Percentiles rank a stretch among this genome's conserved stretches.
Evolutionary conservation across 2,888 invertebrate genomes (phyloP).

Genomic region (Malachius bipustulatus): DNA sequence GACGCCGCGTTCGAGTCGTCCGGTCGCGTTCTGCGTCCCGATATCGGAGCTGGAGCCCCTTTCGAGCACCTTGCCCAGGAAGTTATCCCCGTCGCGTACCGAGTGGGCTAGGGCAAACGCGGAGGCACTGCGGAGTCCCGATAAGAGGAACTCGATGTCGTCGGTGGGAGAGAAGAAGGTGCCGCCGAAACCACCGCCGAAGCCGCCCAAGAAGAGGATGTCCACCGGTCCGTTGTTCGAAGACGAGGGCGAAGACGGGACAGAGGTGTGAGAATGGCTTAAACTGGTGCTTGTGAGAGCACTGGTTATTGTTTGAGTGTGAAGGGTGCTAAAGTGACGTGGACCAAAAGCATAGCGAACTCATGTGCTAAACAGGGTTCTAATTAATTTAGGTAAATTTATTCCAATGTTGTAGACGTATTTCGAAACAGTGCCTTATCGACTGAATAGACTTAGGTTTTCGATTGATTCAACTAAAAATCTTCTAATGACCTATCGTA

Average conservation of each 20-base stretch:
- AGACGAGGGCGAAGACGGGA: conserved; percentile 81
- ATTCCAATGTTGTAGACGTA: too few relatives aligned
- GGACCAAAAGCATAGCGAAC: conserved; percentile 21
- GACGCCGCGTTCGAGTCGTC: conserved; percentile 36
- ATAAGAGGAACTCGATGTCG: conserved; percentile 30
- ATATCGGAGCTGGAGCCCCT: conserved; percentile 42
- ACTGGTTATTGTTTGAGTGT: conserved; percentile 28
- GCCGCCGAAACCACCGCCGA: conserved; percentile 73
- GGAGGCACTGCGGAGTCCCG: conserved; percentile 41
- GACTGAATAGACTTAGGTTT: not conserved
- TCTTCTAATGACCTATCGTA: conserved; percentile 5
- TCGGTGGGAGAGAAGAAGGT: conserved; percentile 39
- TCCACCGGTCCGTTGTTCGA: conserved; percentile 68
- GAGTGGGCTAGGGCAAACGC: conserved; percentile 32
- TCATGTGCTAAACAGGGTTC: conserved; percentile 19
- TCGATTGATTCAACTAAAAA: too few relatives aligned
- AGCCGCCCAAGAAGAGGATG: conserved; percentile 69
- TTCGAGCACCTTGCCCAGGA: conserved; percentile 37
- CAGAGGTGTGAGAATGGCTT: conserved; percentile 61
- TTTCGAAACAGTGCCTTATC: not conserved
- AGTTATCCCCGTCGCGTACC: conserved; percentile 31
- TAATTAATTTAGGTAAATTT: conserved; percentile 10
- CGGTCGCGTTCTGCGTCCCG: conserved; percentile 38
- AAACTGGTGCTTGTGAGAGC: conserved; percentile 32
- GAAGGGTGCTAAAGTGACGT: conserved; percentile 19